Conservation (phyloP, 2,888 invertebrate genomes). For the Lampropteryx suffumata region DNA sequence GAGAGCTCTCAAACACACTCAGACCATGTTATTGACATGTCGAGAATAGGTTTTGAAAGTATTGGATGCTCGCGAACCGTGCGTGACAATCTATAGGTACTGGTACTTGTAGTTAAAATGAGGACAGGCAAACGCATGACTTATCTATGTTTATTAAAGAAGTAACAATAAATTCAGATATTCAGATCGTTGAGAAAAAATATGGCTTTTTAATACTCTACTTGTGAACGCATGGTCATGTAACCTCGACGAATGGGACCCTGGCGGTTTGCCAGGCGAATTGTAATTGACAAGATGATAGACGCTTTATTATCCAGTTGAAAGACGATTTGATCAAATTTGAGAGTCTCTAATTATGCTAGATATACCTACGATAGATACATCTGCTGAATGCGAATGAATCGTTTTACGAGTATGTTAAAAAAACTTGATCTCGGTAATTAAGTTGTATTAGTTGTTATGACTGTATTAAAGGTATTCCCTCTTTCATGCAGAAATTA, state of each 20-base stretch:
- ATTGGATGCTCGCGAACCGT: not conserved
- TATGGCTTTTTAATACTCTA: constrained; percentile 10
- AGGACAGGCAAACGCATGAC: too few species aligned
- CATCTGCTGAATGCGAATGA: too few species aligned
- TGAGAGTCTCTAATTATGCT: constrained; percentile 23
- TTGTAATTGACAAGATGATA: constrained; percentile 47
- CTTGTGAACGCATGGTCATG: constrained; percentile 36
- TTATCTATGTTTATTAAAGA: not conserved
- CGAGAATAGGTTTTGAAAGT: constrained; percentile 10
- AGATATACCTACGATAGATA: constrained; percentile 1
- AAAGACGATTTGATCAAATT: constrained; percentile 36
- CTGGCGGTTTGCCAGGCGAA: constrained; percentile 44
- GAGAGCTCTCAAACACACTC: constrained; percentile 15
- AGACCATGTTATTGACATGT: constrained; percentile 20
- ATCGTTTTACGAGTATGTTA: too few species aligned
- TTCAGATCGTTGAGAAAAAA: not conserved
- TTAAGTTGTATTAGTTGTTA: too few species aligned
- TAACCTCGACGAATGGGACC: constrained; percentile 36
- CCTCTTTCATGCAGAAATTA: too few species aligned
- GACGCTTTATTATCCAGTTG: constrained; percentile 35
- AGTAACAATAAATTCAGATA: not conserved
- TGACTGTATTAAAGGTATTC: too few species aligned
- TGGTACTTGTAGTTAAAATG: too few species aligned
- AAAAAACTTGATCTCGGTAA: too few species aligned
- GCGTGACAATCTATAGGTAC: not conserved